Conservation (phyloP, 2,888 invertebrate genomes). For the Volucella zonaria region DNA sequence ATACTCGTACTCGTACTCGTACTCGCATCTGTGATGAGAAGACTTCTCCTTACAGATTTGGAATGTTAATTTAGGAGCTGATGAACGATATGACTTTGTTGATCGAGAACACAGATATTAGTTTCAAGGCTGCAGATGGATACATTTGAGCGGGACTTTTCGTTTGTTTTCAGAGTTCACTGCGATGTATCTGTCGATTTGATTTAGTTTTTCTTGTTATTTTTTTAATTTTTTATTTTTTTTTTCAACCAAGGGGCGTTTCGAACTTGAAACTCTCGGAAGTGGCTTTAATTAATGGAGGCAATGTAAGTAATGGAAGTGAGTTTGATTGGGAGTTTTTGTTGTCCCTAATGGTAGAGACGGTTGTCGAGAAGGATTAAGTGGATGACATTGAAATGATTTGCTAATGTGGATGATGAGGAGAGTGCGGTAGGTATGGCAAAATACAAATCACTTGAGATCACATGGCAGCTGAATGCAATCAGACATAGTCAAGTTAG, state of each 20-base stretch:
- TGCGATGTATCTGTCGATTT: constrained; percentile 21
- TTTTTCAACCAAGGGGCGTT: constrained; percentile 47
- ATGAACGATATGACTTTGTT: constrained; percentile 69
- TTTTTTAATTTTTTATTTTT: not conserved
- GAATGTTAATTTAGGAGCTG: constrained; percentile 67
- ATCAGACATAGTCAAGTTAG: not conserved
- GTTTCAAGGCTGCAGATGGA: constrained; percentile 66
- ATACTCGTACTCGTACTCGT: constrained; percentile 3
- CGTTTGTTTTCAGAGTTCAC: not conserved
- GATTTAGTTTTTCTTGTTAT: constrained; percentile 2
- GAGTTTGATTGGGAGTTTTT: constrained; percentile 13
- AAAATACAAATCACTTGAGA: constrained; percentile 4
- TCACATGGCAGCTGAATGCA: constrained; percentile 4
- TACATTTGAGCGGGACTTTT: constrained; percentile 9
- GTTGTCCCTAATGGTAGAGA: not conserved
- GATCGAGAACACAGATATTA: constrained; percentile 65
- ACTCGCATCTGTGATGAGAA: not conserved
- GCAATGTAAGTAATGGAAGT: not conserved
- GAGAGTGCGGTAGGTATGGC: not conserved
- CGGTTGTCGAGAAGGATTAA: constrained; percentile 9
- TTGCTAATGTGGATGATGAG: constrained; percentile 7
- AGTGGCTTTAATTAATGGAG: constrained; percentile 65
- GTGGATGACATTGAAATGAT: constrained; percentile 44
- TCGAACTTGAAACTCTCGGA: constrained; percentile 63
- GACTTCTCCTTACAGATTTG: constrained; percentile 28